These are phyloP conservation scores for Meloidogyne floridensis DNA, from an alignment of 1,140 invertebrate genomes.

Conservation along the genomic window DNA sequence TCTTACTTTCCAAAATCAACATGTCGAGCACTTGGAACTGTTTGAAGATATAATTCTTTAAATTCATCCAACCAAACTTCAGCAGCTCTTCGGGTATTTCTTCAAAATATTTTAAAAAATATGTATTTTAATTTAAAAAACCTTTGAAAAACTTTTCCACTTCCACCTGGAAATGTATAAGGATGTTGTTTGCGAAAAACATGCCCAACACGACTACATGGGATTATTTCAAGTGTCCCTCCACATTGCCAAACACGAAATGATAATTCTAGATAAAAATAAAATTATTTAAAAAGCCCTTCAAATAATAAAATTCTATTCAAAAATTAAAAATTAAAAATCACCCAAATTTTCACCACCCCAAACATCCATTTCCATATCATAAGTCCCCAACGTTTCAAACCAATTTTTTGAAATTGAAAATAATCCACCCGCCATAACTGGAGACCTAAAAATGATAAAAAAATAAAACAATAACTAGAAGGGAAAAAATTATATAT, in stretches of 20 bases:
- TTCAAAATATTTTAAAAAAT: background rate
- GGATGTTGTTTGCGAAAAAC: slow-evolving; percentile 77
- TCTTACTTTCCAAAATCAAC: slow-evolving; percentile 70
- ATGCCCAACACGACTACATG: slow-evolving; percentile 62
- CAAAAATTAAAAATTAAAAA: slow-evolving; percentile 57
- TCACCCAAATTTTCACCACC: slow-evolving; percentile 71
- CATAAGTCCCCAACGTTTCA: slow-evolving; percentile 86
- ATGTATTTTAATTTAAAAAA: slow-evolving; percentile 19
- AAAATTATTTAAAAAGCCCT: background rate
- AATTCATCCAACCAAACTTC: slow-evolving; percentile 96
- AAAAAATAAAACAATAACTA: background rate
- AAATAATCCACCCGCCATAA: slow-evolving; percentile 94
- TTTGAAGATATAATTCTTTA: slow-evolving; percentile 80
- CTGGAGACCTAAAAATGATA: slow-evolving; percentile 75
- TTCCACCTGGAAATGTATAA: slow-evolving; percentile 88
- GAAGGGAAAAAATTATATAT: background rate
- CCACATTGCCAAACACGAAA: slow-evolving; percentile 75
- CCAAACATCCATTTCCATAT: slow-evolving; percentile 96
- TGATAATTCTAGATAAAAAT: slow-evolving; percentile 68
- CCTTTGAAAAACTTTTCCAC: slow-evolving; percentile 64
- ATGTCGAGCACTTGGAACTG: slow-evolving; percentile 70
- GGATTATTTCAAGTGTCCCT: slow-evolving; percentile 60
- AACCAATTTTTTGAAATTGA: slow-evolving; percentile 89
- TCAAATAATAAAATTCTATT: too few species aligned
- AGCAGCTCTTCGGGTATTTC: slow-evolving; percentile 88